Evolutionary conservation across 2,888 invertebrate genomes (phyloP).

Genomic region (Euzophera pinguis): DNA sequence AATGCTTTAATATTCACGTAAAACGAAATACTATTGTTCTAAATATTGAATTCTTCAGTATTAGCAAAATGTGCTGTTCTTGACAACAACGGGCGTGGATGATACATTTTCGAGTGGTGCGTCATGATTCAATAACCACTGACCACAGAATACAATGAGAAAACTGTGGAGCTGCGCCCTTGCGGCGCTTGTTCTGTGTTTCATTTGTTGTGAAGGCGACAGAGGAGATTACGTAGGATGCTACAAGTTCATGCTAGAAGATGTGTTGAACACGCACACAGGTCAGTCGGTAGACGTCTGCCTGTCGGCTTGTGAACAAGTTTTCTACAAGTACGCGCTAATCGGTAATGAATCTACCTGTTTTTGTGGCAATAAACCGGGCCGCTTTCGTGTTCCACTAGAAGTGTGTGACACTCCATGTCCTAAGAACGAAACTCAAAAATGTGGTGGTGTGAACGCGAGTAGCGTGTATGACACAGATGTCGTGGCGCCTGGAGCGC

Average conservation of each 20-base stretch:
- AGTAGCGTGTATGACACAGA: conserved; percentile 86
- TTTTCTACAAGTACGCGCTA: conserved; percentile 68
- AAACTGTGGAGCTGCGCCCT: conserved; percentile 32
- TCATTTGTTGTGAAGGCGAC: conserved; percentile 37
- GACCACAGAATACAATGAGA: conserved; percentile 50
- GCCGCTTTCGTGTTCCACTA: conserved; percentile 59
- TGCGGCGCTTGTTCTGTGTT: conserved; percentile 31
- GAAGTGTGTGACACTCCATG: conserved; percentile 80
- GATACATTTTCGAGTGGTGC: conserved; percentile 19
- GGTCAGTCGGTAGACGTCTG: conserved; percentile 72
- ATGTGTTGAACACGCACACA: conserved; percentile 63
- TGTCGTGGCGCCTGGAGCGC: conserved; percentile 84
- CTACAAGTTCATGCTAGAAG: conserved; percentile 51
- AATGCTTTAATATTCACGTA: background rate
- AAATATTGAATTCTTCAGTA: background rate
- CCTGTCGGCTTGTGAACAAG: conserved; percentile 66
- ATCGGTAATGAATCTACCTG: conserved; percentile 67
- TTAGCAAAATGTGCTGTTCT: background rate
- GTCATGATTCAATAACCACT: conserved; percentile 43
- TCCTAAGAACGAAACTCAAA: conserved; percentile 78
- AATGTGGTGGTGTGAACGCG: conserved; percentile 84
- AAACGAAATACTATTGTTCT: background rate
- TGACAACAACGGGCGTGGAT: conserved; percentile 23
- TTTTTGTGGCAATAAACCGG: conserved; percentile 66
- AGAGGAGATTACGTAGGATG: conserved; percentile 70